Percentiles rank a stretch among this genome's conserved stretches.
Conservation (phyloP, 2,888 invertebrate genomes). For the Plagodis pulveraria region DNA sequence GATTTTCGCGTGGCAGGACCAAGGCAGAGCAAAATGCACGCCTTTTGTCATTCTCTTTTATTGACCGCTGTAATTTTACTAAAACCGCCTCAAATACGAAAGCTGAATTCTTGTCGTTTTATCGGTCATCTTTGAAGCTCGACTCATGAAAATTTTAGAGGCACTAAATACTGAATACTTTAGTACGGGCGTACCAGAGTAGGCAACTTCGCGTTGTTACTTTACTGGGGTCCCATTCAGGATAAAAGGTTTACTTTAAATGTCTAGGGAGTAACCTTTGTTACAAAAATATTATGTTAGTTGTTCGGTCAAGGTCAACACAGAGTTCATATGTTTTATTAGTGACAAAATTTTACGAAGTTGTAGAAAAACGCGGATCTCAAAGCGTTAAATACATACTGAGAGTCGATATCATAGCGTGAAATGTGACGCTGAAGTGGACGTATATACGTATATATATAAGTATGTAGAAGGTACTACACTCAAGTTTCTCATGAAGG, state of each 20-base stretch:
- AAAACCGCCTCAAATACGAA: constrained; percentile 14
- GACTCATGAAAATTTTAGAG: constrained; percentile 11
- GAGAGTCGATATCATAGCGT: too few species aligned
- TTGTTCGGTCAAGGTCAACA: too few species aligned
- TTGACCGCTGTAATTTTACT: constrained; percentile 1
- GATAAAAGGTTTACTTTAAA: not conserved
- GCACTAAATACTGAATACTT: constrained; percentile 12
- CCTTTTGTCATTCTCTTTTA: constrained; percentile 1
- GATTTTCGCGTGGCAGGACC: not conserved
- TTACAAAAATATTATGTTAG: too few species aligned
- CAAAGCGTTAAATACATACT: too few species aligned
- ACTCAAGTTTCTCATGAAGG: too few species aligned
- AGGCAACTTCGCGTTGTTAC: not conserved
- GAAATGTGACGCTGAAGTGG: too few species aligned
- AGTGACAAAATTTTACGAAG: too few species aligned
- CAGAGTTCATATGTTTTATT: too few species aligned
- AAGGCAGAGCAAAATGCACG: not conserved
- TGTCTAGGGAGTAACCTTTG: not conserved
- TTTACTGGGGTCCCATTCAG: not conserved
- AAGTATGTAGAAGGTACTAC: too few species aligned
- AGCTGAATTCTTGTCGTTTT: constrained; percentile 11
- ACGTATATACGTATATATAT: too few species aligned
- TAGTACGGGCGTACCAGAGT: constrained; percentile 7
- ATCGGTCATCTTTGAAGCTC: constrained; percentile 6
- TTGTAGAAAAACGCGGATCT: too few species aligned